Evolutionary conservation across 2,797 vertebrate genomes (phyloP).

Genomic region (Rhabdophis nuchalis): DNA sequence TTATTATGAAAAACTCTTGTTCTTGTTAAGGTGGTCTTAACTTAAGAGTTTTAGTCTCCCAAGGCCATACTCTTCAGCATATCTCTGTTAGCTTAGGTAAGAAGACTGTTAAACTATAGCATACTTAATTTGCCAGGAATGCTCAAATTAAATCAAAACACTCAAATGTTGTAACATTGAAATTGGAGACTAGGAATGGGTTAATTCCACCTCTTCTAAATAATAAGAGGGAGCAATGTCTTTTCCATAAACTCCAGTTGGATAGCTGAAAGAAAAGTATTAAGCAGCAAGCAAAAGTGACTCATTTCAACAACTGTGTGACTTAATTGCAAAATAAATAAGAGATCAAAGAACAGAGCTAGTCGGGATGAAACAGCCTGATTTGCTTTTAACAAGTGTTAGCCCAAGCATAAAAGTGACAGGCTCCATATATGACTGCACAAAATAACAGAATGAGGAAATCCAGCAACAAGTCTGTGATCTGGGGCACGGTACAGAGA

Average conservation of each 20-base stretch:
- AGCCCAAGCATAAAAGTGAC: background rate
- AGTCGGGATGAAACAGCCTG: background rate
- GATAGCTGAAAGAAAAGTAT: background rate
- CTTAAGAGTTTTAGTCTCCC: background rate
- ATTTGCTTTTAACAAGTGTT: background rate
- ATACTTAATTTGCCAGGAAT: background rate
- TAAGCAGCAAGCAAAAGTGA: background rate
- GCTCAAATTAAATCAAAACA: background rate
- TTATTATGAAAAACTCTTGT: background rate
- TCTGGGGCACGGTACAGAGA: too few species aligned
- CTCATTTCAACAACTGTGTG: background rate
- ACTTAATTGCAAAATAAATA: background rate
- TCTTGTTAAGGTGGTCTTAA: background rate
- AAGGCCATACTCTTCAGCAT: background rate
- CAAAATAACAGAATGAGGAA: background rate
- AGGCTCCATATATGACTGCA: background rate
- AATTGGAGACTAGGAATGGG: background rate
- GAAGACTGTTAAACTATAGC: background rate
- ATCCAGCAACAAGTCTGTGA: background rate
- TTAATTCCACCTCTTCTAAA: background rate
- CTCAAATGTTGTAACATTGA: background rate
- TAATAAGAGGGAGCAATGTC: background rate
- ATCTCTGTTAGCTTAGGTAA: background rate
- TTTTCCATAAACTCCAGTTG: background rate
- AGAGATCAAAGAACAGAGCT: background rate